Conservation (phyloP, 2,113 vertebrate genomes). For the Silurus asotus region DNA sequence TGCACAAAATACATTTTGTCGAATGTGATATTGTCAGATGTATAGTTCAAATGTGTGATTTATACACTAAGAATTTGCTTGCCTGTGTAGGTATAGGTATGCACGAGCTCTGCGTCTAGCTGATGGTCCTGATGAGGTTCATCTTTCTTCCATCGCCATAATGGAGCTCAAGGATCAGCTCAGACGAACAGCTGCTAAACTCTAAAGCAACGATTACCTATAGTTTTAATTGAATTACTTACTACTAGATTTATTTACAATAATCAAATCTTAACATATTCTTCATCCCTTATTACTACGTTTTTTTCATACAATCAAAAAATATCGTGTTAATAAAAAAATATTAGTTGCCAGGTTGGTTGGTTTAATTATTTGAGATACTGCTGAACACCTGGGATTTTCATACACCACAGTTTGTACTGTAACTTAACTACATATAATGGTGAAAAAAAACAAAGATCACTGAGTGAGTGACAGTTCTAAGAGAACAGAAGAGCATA, state of each 20-base stretch:
- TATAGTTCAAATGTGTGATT: background rate
- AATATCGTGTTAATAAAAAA: too few species aligned
- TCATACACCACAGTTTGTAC: too few species aligned
- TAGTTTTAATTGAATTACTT: background rate
- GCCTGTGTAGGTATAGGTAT: slow-evolving; percentile 76
- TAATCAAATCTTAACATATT: background rate
- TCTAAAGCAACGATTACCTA: slow-evolving; percentile 61
- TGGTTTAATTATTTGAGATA: too few species aligned
- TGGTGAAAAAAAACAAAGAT: too few species aligned
- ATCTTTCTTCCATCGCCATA: slow-evolving; percentile 82
- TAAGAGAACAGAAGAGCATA: too few species aligned
- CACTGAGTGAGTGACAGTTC: too few species aligned
- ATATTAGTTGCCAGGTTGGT: too few species aligned
- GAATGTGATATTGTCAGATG: background rate
- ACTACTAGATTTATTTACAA: background rate
- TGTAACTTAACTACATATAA: too few species aligned
- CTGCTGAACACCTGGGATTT: too few species aligned
- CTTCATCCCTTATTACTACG: too few species aligned
- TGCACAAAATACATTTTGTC: background rate
- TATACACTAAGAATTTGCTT: background rate
- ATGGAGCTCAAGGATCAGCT: slow-evolving; percentile 84
- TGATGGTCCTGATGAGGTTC: slow-evolving; percentile 91
- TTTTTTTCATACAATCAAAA: too few species aligned
- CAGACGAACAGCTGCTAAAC: slow-evolving; percentile 68
- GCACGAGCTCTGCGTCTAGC: slow-evolving; percentile 79